Evolutionary conservation across 1,140 invertebrate species (phyloP).

Genomic region (Acyrthosiphon pisum): DNA sequence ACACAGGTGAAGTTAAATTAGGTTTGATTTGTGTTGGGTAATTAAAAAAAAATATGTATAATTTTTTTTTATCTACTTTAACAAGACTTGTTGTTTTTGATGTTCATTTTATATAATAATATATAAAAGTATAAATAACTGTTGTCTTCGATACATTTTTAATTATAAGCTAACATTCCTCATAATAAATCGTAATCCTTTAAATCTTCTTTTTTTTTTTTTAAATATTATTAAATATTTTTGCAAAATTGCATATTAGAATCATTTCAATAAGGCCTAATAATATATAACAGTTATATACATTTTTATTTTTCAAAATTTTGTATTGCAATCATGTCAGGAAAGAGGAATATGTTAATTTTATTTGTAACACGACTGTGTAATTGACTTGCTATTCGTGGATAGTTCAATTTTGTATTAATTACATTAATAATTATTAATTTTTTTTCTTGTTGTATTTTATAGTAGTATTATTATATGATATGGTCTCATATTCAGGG

Average conservation of each 20-base stretch:
- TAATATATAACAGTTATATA: background rate
- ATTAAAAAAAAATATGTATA: background rate
- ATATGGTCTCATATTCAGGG: constrained; percentile 50
- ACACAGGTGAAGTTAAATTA: constrained; percentile 1
- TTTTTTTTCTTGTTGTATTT: constrained; percentile 54
- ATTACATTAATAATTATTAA: constrained; percentile 31
- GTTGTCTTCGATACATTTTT: constrained; percentile 27
- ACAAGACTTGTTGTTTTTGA: constrained; percentile 26
- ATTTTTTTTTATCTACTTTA: background rate
- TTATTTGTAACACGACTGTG: constrained; percentile 19
- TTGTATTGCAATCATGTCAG: background rate
- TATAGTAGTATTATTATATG: constrained; percentile 54
- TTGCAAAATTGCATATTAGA: background rate
- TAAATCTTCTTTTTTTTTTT: background rate
- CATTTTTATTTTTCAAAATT: background rate
- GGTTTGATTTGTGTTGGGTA: background rate
- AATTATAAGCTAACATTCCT: constrained; percentile 49
- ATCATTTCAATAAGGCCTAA: background rate
- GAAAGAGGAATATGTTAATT: constrained; percentile 20
- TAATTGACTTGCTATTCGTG: background rate
- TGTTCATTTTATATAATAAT: constrained; percentile 39
- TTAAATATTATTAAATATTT: background rate
- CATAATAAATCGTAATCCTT: background rate
- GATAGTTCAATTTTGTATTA: constrained; percentile 23
- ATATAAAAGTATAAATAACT: constrained; percentile 8